Conservation (phyloP, 2,888 invertebrate species). For the Troides oblongomaculatus region DNA sequence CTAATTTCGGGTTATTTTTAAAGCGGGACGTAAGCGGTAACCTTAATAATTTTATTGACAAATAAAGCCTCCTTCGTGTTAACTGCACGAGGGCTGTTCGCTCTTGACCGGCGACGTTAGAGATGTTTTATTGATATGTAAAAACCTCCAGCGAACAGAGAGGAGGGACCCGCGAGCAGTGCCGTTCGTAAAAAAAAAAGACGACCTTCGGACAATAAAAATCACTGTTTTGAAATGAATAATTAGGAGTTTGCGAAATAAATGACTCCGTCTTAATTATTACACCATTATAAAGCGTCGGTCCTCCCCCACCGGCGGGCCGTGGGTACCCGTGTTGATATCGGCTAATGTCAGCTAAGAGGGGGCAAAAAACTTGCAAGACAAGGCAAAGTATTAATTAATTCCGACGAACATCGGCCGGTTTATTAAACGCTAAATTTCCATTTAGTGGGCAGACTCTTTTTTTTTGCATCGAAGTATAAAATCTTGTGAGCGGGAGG, state of each 20-base stretch:
- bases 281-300: conserved; percentile 67
- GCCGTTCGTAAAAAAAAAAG: conserved; percentile 6
- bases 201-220: conserved; percentile 65
- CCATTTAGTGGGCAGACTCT: conserved; percentile 61
- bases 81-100: conserved; percentile 41
- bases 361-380: conserved; percentile 63
- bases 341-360: conserved; percentile 57
- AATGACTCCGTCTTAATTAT: conserved; percentile 76
- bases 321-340: conserved; percentile 52
- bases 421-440: conserved; percentile 76
- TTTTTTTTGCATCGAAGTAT: conserved; percentile 37
- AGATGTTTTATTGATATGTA: conserved; percentile 29
- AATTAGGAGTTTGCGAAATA: conserved; percentile 67
- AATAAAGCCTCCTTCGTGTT: conserved; percentile 61
- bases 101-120: conserved; percentile 50
- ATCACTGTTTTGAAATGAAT: conserved; percentile 68
- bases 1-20: conserved; percentile 69
- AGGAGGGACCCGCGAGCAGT: neutral
- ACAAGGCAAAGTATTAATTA: conserved; percentile 73
- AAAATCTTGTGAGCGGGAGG: conserved; percentile 43
- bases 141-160: conserved; percentile 23
- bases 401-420: conserved; percentile 61
- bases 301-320: conserved; percentile 57
- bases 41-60: conserved; percentile 65
- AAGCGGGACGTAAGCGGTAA: conserved; percentile 48